Evolutionary conservation across 2,797 vertebrate genomes (phyloP), one percentile per base, ranked within the genome.

Genomic region (Petrocephalus schoutedeni): DNA sequence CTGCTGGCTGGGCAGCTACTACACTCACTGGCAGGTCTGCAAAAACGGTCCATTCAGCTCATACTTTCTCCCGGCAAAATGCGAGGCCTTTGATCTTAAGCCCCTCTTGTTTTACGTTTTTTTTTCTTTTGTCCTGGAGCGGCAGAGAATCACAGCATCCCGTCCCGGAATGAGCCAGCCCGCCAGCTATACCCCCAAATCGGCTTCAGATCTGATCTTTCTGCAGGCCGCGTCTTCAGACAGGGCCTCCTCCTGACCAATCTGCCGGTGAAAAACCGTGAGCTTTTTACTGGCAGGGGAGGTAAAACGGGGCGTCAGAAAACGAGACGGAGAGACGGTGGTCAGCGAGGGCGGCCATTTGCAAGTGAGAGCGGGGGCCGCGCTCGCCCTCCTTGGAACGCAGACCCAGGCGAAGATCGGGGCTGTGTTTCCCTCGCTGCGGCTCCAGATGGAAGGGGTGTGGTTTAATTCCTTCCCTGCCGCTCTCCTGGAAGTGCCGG

Each of bases 391-490:
- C 32, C 32, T 58, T 56, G 45, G 57, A 86, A 32, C 9, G 41
- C 19, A 51, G 57, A 45, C 19, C 19, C 32, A 86, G 58, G 57
- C n/a, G 58, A 86, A 49, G 57, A 36, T 59, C 4, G 45, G 36
- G 53, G 8, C 53, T 36, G 28, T 2, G 36, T 10, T 32, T 49
- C 80, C 28, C 61, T 82, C 67, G 86, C 59, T 56, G 89, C 36
- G 82, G 87, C 86, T 91, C 90, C 90, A 92, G 90, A 92, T 92
- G 91, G 90, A 92, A 85, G 86, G 89, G 86, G 77, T 89, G 90
- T 90, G 88, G 89, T 90, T 89, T 59, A 53, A 90, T 89, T 77
- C 49, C 59, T 89, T 89, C 88, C 91, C 86, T 87, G 87, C 88
- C 82, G 89, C 71, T 91, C 87, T 89, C 90, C 89, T 89, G 88